Conservation (phyloP, 2,888 invertebrate genomes). For the Cecidostiba fungosa region DNA sequence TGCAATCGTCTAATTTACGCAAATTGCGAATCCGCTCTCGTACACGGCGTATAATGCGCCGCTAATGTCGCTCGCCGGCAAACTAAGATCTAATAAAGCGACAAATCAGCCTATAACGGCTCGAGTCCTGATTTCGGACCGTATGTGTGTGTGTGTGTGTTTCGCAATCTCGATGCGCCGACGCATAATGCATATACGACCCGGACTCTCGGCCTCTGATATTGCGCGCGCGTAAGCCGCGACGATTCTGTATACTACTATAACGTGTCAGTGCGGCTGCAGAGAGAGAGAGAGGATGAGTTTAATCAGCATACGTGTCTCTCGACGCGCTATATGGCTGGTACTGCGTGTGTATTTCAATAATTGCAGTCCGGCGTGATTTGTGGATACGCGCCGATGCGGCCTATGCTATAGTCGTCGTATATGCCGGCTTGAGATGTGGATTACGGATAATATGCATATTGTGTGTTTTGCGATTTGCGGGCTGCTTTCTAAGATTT, state of each 20-base stretch:
- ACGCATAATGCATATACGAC: background rate
- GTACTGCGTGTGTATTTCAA: conserved; percentile 37
- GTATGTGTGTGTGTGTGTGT: background rate
- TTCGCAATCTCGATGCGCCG: conserved; percentile 7
- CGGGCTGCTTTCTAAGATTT: conserved; percentile 1
- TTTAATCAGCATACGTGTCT: conserved; percentile 24
- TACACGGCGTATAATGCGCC: conserved; percentile 61
- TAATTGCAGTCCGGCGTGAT: conserved; percentile 44
- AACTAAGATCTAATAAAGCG: conserved; percentile 80
- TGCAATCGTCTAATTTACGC: conserved; percentile 77
- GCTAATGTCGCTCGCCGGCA: conserved; percentile 56
- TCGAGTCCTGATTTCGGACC: background rate
- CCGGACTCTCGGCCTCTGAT: conserved; percentile 7
- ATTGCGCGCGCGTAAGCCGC: conserved; percentile 29
- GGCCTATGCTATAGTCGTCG: background rate
- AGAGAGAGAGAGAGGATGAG: too few species aligned
- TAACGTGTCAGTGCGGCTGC: too few species aligned
- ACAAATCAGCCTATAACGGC: conserved; percentile 75
- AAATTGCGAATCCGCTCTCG: conserved; percentile 71
- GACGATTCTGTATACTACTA: too few species aligned
- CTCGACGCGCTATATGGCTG: background rate
- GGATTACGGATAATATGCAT: background rate
- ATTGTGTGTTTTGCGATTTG: background rate
- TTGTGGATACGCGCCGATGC: conserved; percentile 19
- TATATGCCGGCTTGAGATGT: background rate